A percentile compares a stretch with the other conserved stretches of the same genome.
Evolutionary conservation across 2,888 invertebrate species (phyloP).

Genomic region (Ochlodes sylvanus): DNA sequence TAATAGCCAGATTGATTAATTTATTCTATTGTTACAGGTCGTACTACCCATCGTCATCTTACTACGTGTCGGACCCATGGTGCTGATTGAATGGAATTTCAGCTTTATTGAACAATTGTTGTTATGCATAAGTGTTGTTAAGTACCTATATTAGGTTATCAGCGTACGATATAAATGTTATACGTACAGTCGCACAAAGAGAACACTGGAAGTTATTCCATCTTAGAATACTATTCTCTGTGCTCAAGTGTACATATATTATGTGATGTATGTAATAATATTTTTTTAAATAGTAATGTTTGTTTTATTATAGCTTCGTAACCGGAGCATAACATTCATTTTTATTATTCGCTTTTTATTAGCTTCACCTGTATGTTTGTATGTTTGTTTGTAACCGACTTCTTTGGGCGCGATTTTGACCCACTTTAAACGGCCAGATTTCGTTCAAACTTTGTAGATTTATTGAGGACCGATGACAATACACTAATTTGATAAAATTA

Average conservation of each 20-base stretch:
- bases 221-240: not conserved
- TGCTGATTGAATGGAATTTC: slow-evolving; percentile 54
- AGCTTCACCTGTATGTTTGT: too few species aligned
- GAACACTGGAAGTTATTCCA: not conserved
- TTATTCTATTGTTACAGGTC: slow-evolving; percentile 48
- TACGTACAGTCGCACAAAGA: slow-evolving; percentile 20
- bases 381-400: too few species aligned
- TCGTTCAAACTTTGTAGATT: too few species aligned
- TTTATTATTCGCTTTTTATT: too few species aligned
- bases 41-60: slow-evolving; percentile 47
- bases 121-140: slow-evolving; percentile 41
- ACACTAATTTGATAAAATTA: too few species aligned
- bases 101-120: slow-evolving; percentile 50
- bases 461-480: too few species aligned
- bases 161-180: slow-evolving; percentile 14
- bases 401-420: too few species aligned
- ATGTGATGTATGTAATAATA: slow-evolving; percentile 30
- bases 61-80: slow-evolving; percentile 50
- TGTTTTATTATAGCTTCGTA: too few species aligned
- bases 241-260: slow-evolving; percentile 26
- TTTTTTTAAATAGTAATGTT: slow-evolving; percentile 13
- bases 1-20: not conserved
- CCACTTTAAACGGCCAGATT: too few species aligned
- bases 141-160: not conserved
- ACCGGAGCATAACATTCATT: too few species aligned